Percentiles rank a stretch among this genome's conserved stretches.
phyloP scores from a whole-genome alignment of 2,113 vertebrate genomes.

The Pelusios castaneus region DNA sequence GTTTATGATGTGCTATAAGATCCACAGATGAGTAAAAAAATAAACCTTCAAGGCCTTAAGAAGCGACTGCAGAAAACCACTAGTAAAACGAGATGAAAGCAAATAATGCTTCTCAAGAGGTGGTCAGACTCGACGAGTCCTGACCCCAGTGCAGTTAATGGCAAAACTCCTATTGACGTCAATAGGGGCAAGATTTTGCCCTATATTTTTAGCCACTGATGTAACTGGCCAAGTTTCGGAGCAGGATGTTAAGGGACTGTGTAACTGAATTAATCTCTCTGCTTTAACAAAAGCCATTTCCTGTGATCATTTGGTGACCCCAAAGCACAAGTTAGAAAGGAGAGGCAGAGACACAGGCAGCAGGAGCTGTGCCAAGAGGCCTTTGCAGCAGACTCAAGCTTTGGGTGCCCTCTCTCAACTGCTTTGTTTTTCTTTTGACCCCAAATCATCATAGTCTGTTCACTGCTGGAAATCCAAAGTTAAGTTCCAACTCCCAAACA shows the following conservation, averaged over 20 bases:
- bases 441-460: not conserved
- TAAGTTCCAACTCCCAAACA: not conserved
- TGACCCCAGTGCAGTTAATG: not conserved
- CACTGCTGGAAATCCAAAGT: not conserved
- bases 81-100: not conserved
- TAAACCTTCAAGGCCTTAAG: not conserved
- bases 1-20: not conserved
- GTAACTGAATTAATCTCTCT: not conserved
- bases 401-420: not conserved
- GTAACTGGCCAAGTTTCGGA: not conserved
- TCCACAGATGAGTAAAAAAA: not conserved
- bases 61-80: not conserved
- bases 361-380: not conserved
- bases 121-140: not conserved
- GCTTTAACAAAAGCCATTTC: not conserved
- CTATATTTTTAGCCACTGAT: not conserved
- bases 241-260: not conserved
- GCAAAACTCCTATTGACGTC: not conserved
- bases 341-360: not conserved
- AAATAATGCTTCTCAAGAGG: not conserved
- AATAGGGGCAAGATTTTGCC: not conserved
- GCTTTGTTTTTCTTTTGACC: not conserved
- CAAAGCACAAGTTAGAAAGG: not conserved
- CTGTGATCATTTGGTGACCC: not conserved
- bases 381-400: not conserved